A percentile compares a stretch with the other conserved stretches of the same genome.
Conservation (phyloP, 2,113 vertebrate species). For the Carettochelys insculpta region DNA sequence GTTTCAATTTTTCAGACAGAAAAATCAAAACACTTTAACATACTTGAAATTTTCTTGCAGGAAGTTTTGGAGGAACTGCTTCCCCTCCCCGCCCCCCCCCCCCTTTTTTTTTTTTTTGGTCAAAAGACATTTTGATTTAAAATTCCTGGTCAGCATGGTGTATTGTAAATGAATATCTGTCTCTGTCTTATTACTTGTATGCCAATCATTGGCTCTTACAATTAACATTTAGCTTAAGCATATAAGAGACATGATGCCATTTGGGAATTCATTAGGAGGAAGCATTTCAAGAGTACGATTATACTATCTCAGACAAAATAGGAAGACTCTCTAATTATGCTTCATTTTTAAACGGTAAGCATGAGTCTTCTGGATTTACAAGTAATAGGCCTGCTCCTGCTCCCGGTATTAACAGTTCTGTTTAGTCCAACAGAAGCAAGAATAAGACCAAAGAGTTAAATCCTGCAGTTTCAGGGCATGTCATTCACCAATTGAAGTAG, state of each 20-base stretch:
- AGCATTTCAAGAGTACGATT: not conserved
- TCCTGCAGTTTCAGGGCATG: not conserved
- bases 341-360: constrained; percentile 1
- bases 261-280: not conserved
- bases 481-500: not conserved
- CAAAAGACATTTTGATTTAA: not conserved
- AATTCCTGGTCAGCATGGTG: not conserved
- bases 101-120: not conserved
- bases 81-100: too few species aligned
- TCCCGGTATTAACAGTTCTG: not conserved
- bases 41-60: not conserved
- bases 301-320: constrained; percentile 6
- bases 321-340: not conserved
- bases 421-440: not conserved
- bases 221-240: constrained; percentile 10
- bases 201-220: constrained; percentile 50
- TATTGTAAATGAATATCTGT: constrained; percentile 51
- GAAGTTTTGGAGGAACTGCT: not conserved
- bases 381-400: not conserved
- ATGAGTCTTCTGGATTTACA: not conserved
- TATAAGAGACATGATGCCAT: constrained; percentile 24
- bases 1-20: accelerated
- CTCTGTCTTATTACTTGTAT: constrained; percentile 24
- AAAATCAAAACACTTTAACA: not conserved
- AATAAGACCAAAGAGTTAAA: not conserved